phyloP scores from a whole-genome alignment of 2,797 vertebrate genomes.

The Dendrocincla fuliginosa region DNA sequence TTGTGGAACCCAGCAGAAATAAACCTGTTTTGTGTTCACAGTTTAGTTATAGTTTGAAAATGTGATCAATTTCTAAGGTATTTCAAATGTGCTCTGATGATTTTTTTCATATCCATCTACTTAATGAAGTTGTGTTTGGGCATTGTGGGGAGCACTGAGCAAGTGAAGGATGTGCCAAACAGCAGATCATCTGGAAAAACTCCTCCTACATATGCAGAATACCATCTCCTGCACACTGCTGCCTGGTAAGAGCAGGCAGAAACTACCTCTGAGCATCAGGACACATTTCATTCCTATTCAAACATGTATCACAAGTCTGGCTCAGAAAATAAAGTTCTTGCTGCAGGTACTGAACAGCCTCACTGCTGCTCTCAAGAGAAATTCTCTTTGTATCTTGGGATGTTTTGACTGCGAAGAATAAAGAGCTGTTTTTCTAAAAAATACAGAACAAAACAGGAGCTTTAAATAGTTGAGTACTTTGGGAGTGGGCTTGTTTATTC shows the following conservation, averaged over 20 bases:
- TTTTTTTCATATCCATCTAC: not conserved
- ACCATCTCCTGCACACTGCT: not conserved
- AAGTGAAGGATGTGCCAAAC: not conserved
- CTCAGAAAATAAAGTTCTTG: not conserved
- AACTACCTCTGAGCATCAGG: not conserved
- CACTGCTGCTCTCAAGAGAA: not conserved
- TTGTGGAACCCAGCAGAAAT: not conserved
- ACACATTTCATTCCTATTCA: not conserved
- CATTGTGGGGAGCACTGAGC: not conserved
- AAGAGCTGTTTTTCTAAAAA: not conserved
- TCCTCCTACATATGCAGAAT: not conserved
- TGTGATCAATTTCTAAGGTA: not conserved
- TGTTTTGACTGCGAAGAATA: not conserved
- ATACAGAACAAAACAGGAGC: not conserved
- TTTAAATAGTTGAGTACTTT: not conserved
- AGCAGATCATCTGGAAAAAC: not conserved
- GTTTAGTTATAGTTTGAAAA: not conserved
- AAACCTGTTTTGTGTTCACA: not conserved
- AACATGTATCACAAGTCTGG: accelerated
- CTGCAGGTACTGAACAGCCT: not conserved
- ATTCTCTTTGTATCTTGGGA: not conserved
- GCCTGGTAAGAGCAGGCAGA: not conserved
- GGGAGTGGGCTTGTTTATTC: not conserved
- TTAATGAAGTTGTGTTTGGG: not conserved
- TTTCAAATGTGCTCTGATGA: not conserved